Evolutionary conservation across 1,140 invertebrate genomes (phyloP).

Genomic region (Drosophila ambigua): DNA sequence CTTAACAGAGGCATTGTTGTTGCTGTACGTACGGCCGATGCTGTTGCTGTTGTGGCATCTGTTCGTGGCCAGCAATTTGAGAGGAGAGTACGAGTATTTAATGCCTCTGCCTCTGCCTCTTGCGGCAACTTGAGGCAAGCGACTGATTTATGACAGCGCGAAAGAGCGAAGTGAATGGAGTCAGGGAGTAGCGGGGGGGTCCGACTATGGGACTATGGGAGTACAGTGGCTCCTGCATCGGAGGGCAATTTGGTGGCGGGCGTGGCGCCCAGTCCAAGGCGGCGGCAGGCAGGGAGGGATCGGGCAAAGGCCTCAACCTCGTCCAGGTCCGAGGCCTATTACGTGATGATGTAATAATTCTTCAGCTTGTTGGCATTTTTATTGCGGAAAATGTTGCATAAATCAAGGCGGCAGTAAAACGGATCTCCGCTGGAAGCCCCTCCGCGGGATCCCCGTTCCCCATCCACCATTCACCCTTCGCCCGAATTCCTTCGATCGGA

Average conservation of each 20-base stretch:
- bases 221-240: conserved; percentile 20
- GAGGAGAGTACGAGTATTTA: conserved; percentile 67
- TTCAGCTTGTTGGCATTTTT: conserved; percentile 74
- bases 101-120: conserved; percentile 50
- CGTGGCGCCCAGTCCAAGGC: conserved; percentile 56
- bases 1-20: conserved; percentile 66
- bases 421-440: conserved; percentile 48
- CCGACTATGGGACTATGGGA: too few species aligned
- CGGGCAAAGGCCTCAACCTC: conserved; percentile 18
- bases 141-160: conserved; percentile 75
- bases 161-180: conserved; percentile 51
- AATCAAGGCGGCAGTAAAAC: conserved; percentile 78
- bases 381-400: conserved; percentile 79
- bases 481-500: neutral
- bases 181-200: conserved; percentile 2
- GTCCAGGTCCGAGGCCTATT: conserved; percentile 57
- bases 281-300: conserved; percentile 4
- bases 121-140: conserved; percentile 54
- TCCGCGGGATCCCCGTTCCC: neutral
- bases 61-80: conserved; percentile 71
- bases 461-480: too few species aligned
- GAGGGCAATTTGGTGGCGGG: conserved; percentile 73
- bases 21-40: conserved; percentile 10
- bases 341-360: conserved; percentile 81
- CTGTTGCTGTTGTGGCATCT: conserved; percentile 34